Evolutionary conservation across 2,113 vertebrate species (phyloP).

Genomic region (Deroptyus accipitrinus): DNA sequence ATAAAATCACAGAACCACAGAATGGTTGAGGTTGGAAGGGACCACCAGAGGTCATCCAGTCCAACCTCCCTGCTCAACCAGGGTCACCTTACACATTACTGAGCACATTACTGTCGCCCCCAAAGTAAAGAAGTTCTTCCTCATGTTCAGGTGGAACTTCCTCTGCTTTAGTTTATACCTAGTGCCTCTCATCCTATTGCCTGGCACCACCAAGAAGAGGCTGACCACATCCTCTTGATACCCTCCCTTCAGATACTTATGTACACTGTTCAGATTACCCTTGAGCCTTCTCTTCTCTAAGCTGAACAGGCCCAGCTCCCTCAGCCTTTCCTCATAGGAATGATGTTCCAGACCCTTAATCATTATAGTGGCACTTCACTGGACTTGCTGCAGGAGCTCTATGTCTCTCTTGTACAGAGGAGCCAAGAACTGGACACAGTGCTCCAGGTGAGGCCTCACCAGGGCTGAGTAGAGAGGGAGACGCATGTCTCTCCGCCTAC

Average conservation of each 20-base stretch:
- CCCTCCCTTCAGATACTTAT: neutral
- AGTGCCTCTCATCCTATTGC: neutral
- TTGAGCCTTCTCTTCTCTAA: neutral
- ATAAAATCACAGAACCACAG: neutral
- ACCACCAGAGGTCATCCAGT: neutral
- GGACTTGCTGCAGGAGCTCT: neutral
- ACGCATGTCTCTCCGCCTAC: neutral
- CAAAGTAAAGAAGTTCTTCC: neutral
- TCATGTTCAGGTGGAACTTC: neutral
- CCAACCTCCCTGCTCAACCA: neutral
- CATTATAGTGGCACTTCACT: neutral
- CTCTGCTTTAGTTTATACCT: neutral
- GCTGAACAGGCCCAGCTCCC: neutral
- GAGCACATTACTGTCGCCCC: neutral
- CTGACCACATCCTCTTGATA: neutral
- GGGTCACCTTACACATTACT: neutral
- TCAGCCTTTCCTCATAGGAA: neutral
- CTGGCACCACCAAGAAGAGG: neutral
- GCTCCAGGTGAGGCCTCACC: neutral
- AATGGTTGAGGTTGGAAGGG: neutral
- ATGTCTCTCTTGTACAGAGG: neutral
- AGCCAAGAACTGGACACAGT: neutral
- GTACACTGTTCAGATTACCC: neutral
- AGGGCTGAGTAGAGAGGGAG: neutral
- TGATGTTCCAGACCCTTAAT: neutral